A percentile compares a stretch with the other conserved stretches of the same genome.
Conservation (phyloP, 1,140 invertebrate species). For the Akabosia matsudoensis region DNA sequence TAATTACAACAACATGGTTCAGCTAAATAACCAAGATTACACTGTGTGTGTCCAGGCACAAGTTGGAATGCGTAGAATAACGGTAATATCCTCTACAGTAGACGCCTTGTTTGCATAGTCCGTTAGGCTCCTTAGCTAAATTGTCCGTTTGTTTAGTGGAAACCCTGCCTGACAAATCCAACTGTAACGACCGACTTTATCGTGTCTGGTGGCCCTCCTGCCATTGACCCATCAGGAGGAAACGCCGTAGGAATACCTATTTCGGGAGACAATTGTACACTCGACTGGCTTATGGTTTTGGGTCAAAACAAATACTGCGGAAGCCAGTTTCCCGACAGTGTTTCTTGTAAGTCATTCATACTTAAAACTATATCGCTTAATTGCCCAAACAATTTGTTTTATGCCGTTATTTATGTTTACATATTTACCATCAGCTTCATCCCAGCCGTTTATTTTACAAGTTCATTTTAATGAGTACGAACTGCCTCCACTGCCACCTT, state of each 20-base stretch:
- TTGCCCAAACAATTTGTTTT: neutral
- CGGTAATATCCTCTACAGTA: too few relatives aligned
- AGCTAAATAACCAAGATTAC: constrained; percentile 40
- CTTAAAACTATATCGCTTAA: neutral
- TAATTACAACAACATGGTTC: constrained; percentile 29
- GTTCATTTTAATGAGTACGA: constrained; percentile 35
- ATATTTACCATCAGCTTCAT: constrained; percentile 25
- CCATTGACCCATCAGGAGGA: neutral
- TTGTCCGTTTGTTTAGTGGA: constrained; percentile 29
- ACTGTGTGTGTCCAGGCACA: constrained; percentile 26
- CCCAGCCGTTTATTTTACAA: constrained; percentile 34
- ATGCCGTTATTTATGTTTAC: too few relatives aligned
- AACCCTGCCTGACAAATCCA: constrained; percentile 18
- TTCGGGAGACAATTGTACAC: neutral
- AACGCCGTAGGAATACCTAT: neutral
- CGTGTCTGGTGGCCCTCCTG: constrained; percentile 25
- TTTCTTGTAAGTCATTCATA: constrained; percentile 18
- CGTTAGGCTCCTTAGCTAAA: neutral
- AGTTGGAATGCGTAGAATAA: constrained; percentile 37
- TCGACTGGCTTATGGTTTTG: constrained; percentile 34
- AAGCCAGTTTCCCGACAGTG: constrained; percentile 19
- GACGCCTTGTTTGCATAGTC: too few relatives aligned
- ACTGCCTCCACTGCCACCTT: neutral
- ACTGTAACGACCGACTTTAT: constrained; percentile 21
- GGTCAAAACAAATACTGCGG: constrained; percentile 38